Evolutionary conservation across 2,113 vertebrate genomes (phyloP), one percentile per base, ranked within the genome.

Genomic region (Rattus rattus): DNA sequence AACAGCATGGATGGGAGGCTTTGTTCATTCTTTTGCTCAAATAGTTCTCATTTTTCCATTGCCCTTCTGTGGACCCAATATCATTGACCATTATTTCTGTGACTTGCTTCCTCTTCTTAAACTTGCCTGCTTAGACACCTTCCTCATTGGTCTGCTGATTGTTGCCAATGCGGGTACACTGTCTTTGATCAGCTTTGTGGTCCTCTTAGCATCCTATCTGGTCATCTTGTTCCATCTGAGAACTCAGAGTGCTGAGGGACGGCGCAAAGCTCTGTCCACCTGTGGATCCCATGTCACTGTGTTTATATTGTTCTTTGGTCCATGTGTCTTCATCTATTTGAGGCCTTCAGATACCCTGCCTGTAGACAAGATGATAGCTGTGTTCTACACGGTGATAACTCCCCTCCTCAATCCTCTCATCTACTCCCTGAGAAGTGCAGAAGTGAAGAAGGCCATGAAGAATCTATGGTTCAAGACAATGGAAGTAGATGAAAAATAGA

Each of bases 271-370:
- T 4, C 94, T 97, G 17, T 97, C 96, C 75, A 97, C 98, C 30
- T 97, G 97, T 2, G 65, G 95, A 1, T 94, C 98, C 20, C 97
- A 97, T 6, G 0, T 98, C 84, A 89, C 0, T 0, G 90, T 95
- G 1, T 83, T 98, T 5, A 28, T 91, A 0, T 12, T 98, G 39
- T 97, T 98, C 94, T 98, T 97, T 63, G 97, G 63, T 7, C 97
- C 97, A 5, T 43, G 43, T 43, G 43, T 43, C 43, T 43, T 43
- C 43, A 43, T 43, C 43, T 43, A 43, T 43, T 43, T 96, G 61
- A 88, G 96, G 8, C 92, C 97, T 0, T 84, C 39, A 0, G 28
- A 92, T 10, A 96, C 81, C 7, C 81, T 97, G 75, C 3, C 86
- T 36, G 20, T 0, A 28, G 97, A 97, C 69, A 97, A 98, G 73